phyloP scores from a whole-genome alignment of 2,797 vertebrate species.

The Cyprinella venusta region DNA sequence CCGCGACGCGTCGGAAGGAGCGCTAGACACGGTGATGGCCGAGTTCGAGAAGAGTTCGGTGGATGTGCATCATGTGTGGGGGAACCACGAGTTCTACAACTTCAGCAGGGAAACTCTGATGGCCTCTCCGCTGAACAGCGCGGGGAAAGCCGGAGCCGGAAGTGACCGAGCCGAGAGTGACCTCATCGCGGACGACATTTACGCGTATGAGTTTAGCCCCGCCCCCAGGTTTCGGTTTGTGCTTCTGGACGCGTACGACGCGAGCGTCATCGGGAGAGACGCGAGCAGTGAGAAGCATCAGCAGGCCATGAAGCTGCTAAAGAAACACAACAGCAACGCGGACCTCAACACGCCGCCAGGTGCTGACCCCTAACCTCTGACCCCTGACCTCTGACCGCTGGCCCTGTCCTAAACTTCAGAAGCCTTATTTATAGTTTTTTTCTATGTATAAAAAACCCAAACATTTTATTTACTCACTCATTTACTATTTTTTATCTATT shows the following conservation, averaged over 20 bases:
- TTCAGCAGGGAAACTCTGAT: conserved; percentile 82
- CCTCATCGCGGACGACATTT: conserved; percentile 60
- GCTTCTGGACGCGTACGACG: conserved; percentile 88
- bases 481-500: no score
- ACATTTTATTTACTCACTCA: no score
- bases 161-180: conserved; percentile 16
- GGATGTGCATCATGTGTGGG: conserved; percentile 91
- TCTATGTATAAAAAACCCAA: no score
- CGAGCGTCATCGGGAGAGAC: conserved; percentile 85
- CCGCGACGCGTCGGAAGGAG: conserved; percentile 71
- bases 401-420: no score
- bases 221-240: conserved; percentile 81
- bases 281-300: conserved; percentile 73
- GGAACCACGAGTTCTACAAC: conserved; percentile 96
- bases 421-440: no score
- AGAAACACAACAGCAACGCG: conserved; percentile 81
- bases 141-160: background rate
- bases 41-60: conserved; percentile 71
- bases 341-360: conserved; percentile 87
- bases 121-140: conserved; percentile 80
- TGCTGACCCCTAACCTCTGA: conserved; percentile 60
- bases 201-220: conserved; percentile 88
- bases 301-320: conserved; percentile 76
- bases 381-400: no score
- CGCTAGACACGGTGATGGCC: conserved; percentile 78